Evolutionary conservation across 2,797 vertebrate genomes (phyloP).

Genomic region (Pseudochaenichthys georgianus): DNA sequence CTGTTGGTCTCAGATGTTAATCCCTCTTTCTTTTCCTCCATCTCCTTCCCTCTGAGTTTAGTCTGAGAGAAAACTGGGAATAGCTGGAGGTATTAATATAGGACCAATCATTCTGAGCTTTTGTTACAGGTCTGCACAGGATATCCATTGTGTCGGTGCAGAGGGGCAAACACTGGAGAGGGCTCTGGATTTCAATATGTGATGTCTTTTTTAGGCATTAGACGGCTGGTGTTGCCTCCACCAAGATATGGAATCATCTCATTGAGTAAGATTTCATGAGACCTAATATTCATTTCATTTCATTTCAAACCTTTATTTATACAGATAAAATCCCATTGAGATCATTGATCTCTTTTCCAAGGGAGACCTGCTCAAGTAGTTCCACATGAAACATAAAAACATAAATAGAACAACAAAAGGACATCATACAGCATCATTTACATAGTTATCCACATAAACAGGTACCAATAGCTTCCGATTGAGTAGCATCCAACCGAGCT

Average conservation of each 20-base stretch:
- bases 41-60: constrained; percentile 22
- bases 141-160: constrained; percentile 58
- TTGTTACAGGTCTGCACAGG: constrained; percentile 32
- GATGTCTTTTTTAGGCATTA: constrained; percentile 26
- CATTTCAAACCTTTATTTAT: too few species aligned
- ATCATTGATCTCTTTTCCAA: too few species aligned
- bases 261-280: constrained; percentile 26
- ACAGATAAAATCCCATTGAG: too few species aligned
- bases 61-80: constrained; percentile 37
- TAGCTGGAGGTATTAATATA: constrained; percentile 54
- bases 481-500: too few species aligned
- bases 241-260: constrained; percentile 19
- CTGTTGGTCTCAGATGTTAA: constrained; percentile 29
- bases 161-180: constrained; percentile 24
- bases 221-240: background rate
- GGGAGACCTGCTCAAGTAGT: too few species aligned
- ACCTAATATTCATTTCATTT: background rate
- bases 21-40: constrained; percentile 26
- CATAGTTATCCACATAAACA: too few species aligned
- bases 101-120: constrained; percentile 37
- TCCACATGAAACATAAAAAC: too few species aligned
- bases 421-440: too few species aligned
- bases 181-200: constrained; percentile 36
- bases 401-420: too few species aligned
- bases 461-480: too few species aligned